phyloP scores from a whole-genome alignment of 2,113 vertebrate species.

The Nothocercus nigrocapillus region DNA sequence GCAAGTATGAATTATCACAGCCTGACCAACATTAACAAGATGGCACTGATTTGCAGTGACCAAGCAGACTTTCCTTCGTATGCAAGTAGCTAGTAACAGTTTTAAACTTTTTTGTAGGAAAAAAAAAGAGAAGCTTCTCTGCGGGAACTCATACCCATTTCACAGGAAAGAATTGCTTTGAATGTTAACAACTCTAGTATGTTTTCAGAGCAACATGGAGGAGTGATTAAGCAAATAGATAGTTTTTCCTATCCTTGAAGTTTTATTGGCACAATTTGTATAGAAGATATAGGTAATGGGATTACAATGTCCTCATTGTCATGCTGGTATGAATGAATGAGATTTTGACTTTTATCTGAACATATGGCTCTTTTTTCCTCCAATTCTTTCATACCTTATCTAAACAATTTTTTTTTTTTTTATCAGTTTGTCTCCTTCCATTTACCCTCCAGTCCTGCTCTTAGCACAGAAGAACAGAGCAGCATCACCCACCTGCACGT shows the following conservation, averaged over 20 bases:
- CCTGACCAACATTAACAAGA: slow-evolving; percentile 23
- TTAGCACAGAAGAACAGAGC: not conserved
- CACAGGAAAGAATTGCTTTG: not conserved
- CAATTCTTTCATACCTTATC: not conserved
- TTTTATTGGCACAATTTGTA: not conserved
- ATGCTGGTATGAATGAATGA: slow-evolving; percentile 32
- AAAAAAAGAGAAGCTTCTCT: not conserved
- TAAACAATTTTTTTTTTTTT: not conserved
- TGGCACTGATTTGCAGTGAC: slow-evolving; percentile 25
- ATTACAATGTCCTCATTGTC: slow-evolving; percentile 21
- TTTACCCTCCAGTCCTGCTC: not conserved
- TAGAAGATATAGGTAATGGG: slow-evolving; percentile 22
- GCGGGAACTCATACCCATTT: not conserved
- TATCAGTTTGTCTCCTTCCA: not conserved
- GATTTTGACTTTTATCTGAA: slow-evolving; percentile 9
- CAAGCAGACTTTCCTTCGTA: not conserved
- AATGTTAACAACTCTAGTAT: not conserved
- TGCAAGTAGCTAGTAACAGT: not conserved
- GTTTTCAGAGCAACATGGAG: not conserved
- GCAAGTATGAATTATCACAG: slow-evolving; percentile 53
- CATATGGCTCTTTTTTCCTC: slow-evolving; percentile 20
- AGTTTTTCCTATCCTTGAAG: not conserved
- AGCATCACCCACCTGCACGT: not conserved
- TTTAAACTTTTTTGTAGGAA: not conserved
- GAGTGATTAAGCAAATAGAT: slow-evolving; percentile 15